Conservation (phyloP, 1,140 invertebrate genomes). For the Mactra quadrangularis region DNA sequence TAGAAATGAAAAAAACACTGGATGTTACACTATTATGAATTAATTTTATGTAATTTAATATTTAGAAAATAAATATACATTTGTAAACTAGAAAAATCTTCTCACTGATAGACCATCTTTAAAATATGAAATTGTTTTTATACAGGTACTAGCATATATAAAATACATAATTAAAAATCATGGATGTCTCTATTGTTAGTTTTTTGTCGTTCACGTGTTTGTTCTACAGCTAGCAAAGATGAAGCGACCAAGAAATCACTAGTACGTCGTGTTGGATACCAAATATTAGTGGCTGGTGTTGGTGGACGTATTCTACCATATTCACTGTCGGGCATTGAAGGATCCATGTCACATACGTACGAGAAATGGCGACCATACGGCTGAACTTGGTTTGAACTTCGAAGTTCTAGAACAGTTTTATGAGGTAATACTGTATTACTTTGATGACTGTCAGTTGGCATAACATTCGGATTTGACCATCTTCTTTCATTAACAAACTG, state of each 20-base stretch:
- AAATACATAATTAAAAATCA: no score
- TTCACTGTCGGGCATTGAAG: not conserved
- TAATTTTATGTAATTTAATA: no score
- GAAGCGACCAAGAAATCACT: constrained; percentile 50
- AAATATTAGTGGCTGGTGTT: constrained; percentile 14
- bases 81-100: no score
- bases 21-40: no score
- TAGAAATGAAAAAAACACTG: no score
- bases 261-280: constrained; percentile 19
- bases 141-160: no score
- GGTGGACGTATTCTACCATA: constrained; percentile 17
- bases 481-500: constrained; percentile 34
- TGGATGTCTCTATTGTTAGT: not conserved
- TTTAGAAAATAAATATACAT: no score
- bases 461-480: constrained; percentile 3
- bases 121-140: no score
- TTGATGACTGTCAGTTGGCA: not conserved
- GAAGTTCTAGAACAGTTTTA: not conserved
- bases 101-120: no score
- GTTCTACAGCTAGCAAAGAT: constrained; percentile 45
- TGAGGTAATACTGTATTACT: constrained; percentile 17
- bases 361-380: constrained; percentile 32
- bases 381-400: constrained; percentile 15
- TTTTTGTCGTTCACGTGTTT: constrained; percentile 17
- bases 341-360: constrained; percentile 14